Evolutionary conservation across 2,113 vertebrate species (phyloP), one percentile per base, ranked within the genome.

Genomic region (Girardinichthys multiradiatus): DNA sequence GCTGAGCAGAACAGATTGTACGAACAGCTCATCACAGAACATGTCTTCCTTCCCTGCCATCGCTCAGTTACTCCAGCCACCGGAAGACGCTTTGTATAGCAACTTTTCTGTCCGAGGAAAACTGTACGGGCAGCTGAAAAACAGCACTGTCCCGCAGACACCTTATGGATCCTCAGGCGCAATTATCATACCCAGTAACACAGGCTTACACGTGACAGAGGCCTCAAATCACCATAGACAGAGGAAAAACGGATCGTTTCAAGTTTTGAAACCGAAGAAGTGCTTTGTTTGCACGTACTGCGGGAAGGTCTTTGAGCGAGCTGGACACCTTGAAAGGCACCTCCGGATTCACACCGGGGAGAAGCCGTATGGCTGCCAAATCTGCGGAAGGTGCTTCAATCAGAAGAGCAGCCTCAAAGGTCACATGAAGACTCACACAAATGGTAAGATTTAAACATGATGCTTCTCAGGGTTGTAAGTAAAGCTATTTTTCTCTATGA

Each of bases 401-500:
- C 93, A 93, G 81, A 92, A 92, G 57, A 89, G 91, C 19, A 94
- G 92, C 85, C 91, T 94, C 0, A 93, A 93, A 70, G 77, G 89
- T 19, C 92, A 93, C 88, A 92, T 93, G 92, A 92, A 79, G 80
- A 93, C 90, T 1, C 92, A 93, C 85, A 73, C 87, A 29, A 81
- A 78, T 0, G 84, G 89, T 91, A 72, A 65, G 89, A 3, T 24
- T 35, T 2, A 15, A 33, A 62, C 60, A 8, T 21, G 48, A 54
- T 8, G 42, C 0, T 6, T 1, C 42, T 45, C 31, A 33, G 31
- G 31, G 31, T 33, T 33, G 31, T 4, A 3, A 6, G 31, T 33
- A 17, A 45, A 17, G 42, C 42, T 7, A 4, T 45, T 45, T 17
- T 45, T 45, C 42, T 45, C 4, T 19, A 45, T 6, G 14, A 45